phyloP scores from a whole-genome alignment of 2,888 invertebrate genomes.

The Dryobotodes eremita region DNA sequence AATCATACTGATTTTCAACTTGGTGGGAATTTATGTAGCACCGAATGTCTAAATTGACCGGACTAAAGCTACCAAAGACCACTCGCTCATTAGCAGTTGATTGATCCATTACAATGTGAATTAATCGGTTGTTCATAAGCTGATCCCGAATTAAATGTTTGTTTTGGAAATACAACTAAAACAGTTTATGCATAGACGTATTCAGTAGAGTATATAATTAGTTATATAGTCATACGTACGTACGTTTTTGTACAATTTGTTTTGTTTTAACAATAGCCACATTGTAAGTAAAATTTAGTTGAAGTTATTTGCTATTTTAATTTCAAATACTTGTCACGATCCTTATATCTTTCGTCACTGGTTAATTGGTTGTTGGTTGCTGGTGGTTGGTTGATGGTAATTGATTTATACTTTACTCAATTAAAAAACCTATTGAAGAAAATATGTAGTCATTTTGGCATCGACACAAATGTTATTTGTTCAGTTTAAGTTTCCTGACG shows the following conservation, averaged over 20 bases:
- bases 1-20: no score
- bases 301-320: constrained; percentile 14
- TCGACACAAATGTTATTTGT: not conserved
- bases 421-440: not conserved
- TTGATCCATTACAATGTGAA: constrained; percentile 28
- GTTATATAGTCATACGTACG: constrained; percentile 31
- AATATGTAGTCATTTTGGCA: not conserved
- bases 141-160: constrained; percentile 4
- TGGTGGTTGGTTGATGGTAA: no score
- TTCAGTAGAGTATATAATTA: constrained; percentile 14
- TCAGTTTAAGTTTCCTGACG: not conserved
- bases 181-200: constrained; percentile 24
- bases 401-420: not conserved
- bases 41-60: no score
- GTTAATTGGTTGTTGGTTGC: not conserved
- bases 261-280: constrained; percentile 16
- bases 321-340: constrained; percentile 1
- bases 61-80: constrained; percentile 46
- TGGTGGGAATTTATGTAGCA: no score
- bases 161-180: constrained; percentile 22
- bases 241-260: constrained; percentile 26
- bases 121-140: constrained; percentile 42
- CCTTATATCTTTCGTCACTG: not conserved
- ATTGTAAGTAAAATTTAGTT: constrained; percentile 40
- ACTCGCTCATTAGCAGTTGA: constrained; percentile 59